Conservation (phyloP, 1,140 invertebrate genomes). For the Papilio aristodemus region DNA sequence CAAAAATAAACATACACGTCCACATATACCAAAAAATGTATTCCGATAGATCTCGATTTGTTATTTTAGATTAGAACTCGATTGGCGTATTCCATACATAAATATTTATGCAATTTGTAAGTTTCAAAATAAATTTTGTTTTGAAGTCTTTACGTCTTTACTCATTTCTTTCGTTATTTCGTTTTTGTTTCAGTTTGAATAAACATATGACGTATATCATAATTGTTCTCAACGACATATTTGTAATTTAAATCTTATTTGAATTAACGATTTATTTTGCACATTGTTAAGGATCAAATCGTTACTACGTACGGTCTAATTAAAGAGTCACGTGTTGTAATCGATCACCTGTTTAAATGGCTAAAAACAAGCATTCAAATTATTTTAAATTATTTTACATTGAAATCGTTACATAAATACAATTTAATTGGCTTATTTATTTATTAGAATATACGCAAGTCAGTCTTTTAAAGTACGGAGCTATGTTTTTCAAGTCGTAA, state of each 20-base stretch:
- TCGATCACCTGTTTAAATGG: too few species aligned
- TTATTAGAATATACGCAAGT: too few species aligned
- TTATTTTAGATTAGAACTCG: conserved; percentile 20
- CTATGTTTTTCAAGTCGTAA: too few species aligned
- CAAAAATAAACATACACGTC: conserved; percentile 3
- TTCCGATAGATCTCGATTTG: conserved; percentile 20
- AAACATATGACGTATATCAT: not conserved
- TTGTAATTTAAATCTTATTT: not conserved
- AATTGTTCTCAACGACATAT: not conserved
- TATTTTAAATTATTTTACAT: too few species aligned
- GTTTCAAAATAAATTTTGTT: conserved; percentile 23
- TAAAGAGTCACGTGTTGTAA: too few species aligned
- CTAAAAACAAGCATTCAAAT: too few species aligned
- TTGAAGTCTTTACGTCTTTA: conserved; percentile 17
- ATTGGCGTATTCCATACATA: conserved; percentile 13
- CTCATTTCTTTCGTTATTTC: not conserved
- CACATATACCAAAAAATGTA: not conserved
- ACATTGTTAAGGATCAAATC: too few species aligned
- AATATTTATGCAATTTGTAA: conserved; percentile 23
- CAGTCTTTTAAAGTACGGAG: too few species aligned
- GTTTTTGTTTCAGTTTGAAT: not conserved
- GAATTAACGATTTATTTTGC: not conserved
- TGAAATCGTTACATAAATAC: too few species aligned
- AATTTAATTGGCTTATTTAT: too few species aligned
- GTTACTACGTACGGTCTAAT: too few species aligned